phyloP scores from a whole-genome alignment of 2,113 vertebrate genomes.

The Beaufortia kweichowensis region DNA sequence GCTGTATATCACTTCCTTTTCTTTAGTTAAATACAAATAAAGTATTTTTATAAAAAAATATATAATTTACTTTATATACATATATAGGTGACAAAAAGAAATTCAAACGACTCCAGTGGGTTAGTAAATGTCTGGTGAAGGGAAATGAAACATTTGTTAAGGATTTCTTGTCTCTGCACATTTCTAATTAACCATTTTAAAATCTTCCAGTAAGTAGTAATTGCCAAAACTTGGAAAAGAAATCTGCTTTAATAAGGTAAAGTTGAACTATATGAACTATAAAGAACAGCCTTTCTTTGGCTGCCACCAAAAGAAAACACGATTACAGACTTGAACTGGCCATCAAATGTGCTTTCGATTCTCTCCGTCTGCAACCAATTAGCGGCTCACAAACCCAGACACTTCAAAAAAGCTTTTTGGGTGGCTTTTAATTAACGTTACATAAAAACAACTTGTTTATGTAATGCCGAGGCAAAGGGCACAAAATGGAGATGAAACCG shows the following conservation, averaged over 20 bases:
- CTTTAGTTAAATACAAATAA: no score
- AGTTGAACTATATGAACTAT: not conserved
- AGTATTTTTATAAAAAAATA: no score
- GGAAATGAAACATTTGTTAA: no score
- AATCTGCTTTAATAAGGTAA: not conserved
- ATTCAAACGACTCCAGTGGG: no score
- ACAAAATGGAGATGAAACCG: not conserved
- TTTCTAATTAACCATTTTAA: no score
- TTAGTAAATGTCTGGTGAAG: no score
- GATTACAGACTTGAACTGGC: conserved; percentile 2
- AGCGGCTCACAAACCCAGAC: conserved; percentile 37
- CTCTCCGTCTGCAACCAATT: conserved; percentile 16
- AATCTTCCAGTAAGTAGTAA: no score
- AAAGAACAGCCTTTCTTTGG: not conserved
- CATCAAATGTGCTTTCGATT: not conserved
- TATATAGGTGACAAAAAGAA: no score
- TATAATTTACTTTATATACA: no score
- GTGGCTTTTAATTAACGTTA: conserved; percentile 28
- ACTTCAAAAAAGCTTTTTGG: not conserved
- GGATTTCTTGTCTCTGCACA: no score
- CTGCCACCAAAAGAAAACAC: not conserved
- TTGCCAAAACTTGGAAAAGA: not conserved
- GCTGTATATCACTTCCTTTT: no score
- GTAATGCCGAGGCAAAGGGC: not conserved
- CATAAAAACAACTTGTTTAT: conserved; percentile 22